Conservation (phyloP, 2,113 vertebrate genomes). For the Syngnathus typhle region DNA sequence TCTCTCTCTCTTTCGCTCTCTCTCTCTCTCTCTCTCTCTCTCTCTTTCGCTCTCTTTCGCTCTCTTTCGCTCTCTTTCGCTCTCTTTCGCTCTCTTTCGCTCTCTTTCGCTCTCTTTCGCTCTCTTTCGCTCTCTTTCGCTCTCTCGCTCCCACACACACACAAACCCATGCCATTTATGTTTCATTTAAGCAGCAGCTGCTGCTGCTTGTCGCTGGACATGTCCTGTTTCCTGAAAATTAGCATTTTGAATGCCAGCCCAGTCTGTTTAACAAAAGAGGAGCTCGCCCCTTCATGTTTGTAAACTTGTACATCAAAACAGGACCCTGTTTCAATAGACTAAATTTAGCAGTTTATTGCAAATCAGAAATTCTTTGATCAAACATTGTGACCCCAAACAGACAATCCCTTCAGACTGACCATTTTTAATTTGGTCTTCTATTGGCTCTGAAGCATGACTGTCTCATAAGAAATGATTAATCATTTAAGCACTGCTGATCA, state of each 20-base stretch:
- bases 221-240: not conserved
- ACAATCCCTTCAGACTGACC: not conserved
- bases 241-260: not conserved
- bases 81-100: too few species aligned
- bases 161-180: not conserved
- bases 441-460: not conserved
- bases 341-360: not conserved
- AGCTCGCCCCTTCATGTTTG: not conserved
- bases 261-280: slow-evolving; percentile 3
- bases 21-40: too few species aligned
- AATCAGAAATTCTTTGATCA: not conserved
- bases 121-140: not conserved
- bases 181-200: slow-evolving; percentile 3
- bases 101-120: not conserved
- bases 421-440: not conserved
- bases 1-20: too few species aligned
- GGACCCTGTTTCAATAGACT: not conserved
- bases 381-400: not conserved
- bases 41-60: not conserved
- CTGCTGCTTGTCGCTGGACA: not conserved
- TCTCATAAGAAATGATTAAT: not conserved
- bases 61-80: not conserved
- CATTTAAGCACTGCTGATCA: not conserved
- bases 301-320: not conserved
- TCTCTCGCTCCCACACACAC: too few species aligned